Percentiles rank a stretch among this genome's conserved stretches.
Evolutionary conservation across 92 coral and sea anemone species (phyloP).

Genomic region (Parazoanthus swiftii): DNA sequence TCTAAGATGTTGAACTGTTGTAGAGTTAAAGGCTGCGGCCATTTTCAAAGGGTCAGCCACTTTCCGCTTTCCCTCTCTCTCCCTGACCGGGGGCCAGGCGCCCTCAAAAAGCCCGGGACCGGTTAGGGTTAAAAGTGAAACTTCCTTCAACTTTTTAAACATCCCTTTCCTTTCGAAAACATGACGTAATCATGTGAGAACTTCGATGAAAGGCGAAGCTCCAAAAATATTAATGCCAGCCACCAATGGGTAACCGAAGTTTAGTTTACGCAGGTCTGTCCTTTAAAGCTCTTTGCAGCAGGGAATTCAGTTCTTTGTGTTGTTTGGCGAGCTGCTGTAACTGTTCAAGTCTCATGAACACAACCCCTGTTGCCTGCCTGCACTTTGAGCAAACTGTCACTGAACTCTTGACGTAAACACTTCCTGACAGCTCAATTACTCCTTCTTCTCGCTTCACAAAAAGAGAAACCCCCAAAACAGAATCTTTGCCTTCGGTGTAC

Average conservation of each 20-base stretch:
- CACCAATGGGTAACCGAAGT: not conserved
- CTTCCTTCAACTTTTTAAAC: too few species aligned
- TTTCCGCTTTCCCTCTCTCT: too few species aligned
- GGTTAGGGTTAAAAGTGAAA: too few species aligned
- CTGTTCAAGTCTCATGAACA: constrained; percentile 63
- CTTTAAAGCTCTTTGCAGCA: constrained; percentile 24
- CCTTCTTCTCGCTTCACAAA: constrained; percentile 51
- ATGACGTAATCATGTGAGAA: too few species aligned
- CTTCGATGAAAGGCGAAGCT: too few species aligned
- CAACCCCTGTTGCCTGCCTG: constrained; percentile 75
- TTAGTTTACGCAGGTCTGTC: not conserved
- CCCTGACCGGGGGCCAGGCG: too few species aligned
- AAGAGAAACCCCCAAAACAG: constrained; percentile 56
- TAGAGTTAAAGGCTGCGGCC: too few species aligned
- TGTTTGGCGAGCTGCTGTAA: constrained; percentile 44
- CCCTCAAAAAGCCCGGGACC: too few species aligned
- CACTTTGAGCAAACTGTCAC: constrained; percentile 69
- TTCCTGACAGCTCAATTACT: constrained; percentile 41
- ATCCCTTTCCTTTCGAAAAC: too few species aligned
- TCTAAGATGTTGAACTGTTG: too few species aligned
- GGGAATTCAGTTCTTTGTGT: constrained; percentile 50
- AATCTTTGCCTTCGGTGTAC: constrained; percentile 50
- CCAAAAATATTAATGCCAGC: too few species aligned
- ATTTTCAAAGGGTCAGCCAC: too few species aligned
- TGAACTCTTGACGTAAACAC: constrained; percentile 56